Base-by-base conservation (phyloP, 2,888 invertebrate species). In the Caenorhabditis sinica region DNA sequence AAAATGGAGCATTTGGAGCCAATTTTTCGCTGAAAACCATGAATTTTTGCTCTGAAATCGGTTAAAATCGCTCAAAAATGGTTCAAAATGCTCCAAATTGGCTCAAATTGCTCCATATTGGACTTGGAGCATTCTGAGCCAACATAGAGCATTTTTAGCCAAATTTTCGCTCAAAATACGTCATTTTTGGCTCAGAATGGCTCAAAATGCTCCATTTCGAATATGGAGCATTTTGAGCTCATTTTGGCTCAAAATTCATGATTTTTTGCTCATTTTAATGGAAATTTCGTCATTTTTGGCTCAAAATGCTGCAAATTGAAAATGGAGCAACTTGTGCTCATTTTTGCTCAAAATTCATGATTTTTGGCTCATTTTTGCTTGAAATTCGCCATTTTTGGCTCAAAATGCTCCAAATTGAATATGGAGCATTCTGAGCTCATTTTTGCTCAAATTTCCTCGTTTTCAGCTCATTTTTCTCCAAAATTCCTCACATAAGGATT, bases 401-500 rank as follows among this genome's bases (percentile, higher is more conserved):
- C 30, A 71, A 71, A 71, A 43, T n/a, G 33, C 3, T 13, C 20
- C 30, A 11, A 36, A 36, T 8, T 36, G 6, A 36, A 8, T 36
- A 5, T 36, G 36, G 36, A 36, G 36, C 43, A 43, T 60, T 20
- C 30, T 40, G 9, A 13, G 28, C 56, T 43, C 56, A 56, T 28
- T 56, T 56, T 33, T 56, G 5, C 1, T 0, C 20, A 4, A 40
- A 25, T 68, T 58, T 60, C 60, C 15, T 1, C 9, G 20, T 1
- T 15, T 25, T 33, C 33, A 33, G 8, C 33, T 6, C 33, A 33
- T 33, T 33, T 33, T 33, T 8, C 8, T 33, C 33, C 33, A 33
- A 60, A 15, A 49, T n/a, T n/a, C n/a, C 94, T 94, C 95, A 96
- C 95, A 94, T 98, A 99, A 72, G 98, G 98, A 94, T 99, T 99